These are phyloP conservation scores for Buphagus erythrorhynchus DNA, from an alignment of 2,797 vertebrate species.

Conservation along the genomic window DNA sequence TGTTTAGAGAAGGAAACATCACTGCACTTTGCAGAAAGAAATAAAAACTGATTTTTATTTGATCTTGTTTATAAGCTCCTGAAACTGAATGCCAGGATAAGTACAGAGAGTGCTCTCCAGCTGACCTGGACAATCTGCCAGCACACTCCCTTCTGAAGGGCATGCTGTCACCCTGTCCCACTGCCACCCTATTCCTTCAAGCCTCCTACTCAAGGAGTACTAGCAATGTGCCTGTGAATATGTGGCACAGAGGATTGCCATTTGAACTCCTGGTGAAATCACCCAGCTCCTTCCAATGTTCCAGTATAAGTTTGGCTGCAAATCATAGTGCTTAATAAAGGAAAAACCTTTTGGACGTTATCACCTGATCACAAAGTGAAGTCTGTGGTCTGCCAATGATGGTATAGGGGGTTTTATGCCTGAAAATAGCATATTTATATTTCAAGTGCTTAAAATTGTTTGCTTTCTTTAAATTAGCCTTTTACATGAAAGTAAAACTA, in stretches of 20 bases:
- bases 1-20: accelerated
- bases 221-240: background rate
- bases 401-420: background rate
- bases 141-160: background rate
- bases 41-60: background rate
- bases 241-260: background rate
- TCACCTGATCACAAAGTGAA: background rate
- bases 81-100: background rate
- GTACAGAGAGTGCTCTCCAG: background rate
- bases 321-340: background rate
- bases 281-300: background rate
- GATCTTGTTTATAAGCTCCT: background rate
- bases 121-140: background rate
- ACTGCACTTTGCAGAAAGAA: background rate
- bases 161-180: background rate
- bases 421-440: background rate
- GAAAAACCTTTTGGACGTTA: background rate
- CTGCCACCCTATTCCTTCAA: background rate
- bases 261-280: background rate
- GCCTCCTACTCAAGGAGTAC: background rate
- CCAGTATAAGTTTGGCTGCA: background rate
- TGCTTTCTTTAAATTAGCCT: background rate
- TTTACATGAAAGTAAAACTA: background rate
- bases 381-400: background rate
- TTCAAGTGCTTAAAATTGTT: background rate